A percentile compares a stretch with the other conserved stretches of the same genome.
phyloP scores from a whole-genome alignment of 2,797 vertebrate genomes.

The Melanotaenia boesemani region DNA sequence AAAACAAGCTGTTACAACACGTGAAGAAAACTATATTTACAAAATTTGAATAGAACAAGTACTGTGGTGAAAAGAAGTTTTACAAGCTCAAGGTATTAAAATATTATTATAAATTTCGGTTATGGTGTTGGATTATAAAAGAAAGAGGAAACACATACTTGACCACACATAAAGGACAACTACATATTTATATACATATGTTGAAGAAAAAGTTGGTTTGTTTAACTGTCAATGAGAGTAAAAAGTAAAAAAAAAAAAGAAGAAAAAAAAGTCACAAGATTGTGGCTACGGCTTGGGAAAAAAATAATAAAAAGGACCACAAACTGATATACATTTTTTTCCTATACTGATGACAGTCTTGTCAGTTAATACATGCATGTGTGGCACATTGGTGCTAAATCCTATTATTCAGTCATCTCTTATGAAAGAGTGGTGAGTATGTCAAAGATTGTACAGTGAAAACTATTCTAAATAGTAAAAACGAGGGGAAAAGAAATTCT shows the following conservation, averaged over 20 bases:
- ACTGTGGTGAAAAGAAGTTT: constrained; percentile 44
- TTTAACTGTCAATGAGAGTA: constrained; percentile 37
- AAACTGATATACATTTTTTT: constrained; percentile 59
- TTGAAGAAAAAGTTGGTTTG: constrained; percentile 23
- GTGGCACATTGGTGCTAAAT: constrained; percentile 69
- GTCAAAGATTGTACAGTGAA: constrained; percentile 62
- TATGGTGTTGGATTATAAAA: constrained; percentile 40
- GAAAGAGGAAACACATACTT: constrained; percentile 53
- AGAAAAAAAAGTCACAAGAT: constrained; percentile 44
- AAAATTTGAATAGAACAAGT: constrained; percentile 61
- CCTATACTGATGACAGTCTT: constrained; percentile 62
- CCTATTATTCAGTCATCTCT: constrained; percentile 67
- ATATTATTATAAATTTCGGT: constrained; percentile 26
- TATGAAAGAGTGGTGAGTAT: constrained; percentile 63
- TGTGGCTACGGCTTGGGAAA: neutral
- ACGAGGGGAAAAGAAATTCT: constrained; percentile 38
- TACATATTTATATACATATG: constrained; percentile 55
- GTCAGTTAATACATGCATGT: constrained; percentile 77
- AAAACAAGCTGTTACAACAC: constrained; percentile 54
- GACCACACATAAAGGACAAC: constrained; percentile 57
- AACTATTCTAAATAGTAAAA: constrained; percentile 34
- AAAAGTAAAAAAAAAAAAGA: constrained; percentile 46
- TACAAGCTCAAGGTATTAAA: constrained; percentile 41
- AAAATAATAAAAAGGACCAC: constrained; percentile 34
- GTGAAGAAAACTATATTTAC: constrained; percentile 57